phyloP scores from a whole-genome alignment of 2,888 invertebrate species.

The Drosophila cyrtoloma region DNA sequence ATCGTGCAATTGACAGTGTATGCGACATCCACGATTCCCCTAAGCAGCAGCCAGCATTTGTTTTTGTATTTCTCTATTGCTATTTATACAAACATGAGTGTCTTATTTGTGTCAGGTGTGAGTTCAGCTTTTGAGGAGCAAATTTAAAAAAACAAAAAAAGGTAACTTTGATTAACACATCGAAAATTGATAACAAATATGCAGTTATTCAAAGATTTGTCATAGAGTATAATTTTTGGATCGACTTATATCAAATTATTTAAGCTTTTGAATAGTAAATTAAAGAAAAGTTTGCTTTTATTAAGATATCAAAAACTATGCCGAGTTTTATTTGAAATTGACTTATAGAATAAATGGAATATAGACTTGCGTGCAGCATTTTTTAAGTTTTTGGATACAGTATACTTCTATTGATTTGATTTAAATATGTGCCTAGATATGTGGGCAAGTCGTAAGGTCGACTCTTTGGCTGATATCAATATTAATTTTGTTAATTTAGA shows the following conservation, averaged over 20 bases:
- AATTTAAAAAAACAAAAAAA: background rate
- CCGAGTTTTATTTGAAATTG: background rate
- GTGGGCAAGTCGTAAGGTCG: background rate
- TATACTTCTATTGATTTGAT: background rate
- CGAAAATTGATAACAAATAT: background rate
- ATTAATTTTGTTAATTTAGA: conserved; percentile 18
- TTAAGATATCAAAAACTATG: background rate
- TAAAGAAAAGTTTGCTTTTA: background rate
- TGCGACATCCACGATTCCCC: conserved; percentile 2
- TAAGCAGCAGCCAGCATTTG: conserved; percentile 6
- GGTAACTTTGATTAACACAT: background rate
- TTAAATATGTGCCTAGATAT: background rate
- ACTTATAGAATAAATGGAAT: background rate
- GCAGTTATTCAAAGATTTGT: background rate
- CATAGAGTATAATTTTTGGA: background rate
- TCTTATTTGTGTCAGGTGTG: background rate
- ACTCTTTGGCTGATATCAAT: conserved; percentile 17
- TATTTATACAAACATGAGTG: background rate
- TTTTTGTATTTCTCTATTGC: background rate
- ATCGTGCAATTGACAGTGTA: conserved; percentile 30
- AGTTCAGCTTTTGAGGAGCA: background rate
- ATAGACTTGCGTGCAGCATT: background rate
- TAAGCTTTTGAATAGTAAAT: background rate
- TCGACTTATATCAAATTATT: background rate
- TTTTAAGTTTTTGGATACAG: background rate